Base-by-base conservation (phyloP, 2,797 vertebrate species). In the Danio kyathit region DNA sequence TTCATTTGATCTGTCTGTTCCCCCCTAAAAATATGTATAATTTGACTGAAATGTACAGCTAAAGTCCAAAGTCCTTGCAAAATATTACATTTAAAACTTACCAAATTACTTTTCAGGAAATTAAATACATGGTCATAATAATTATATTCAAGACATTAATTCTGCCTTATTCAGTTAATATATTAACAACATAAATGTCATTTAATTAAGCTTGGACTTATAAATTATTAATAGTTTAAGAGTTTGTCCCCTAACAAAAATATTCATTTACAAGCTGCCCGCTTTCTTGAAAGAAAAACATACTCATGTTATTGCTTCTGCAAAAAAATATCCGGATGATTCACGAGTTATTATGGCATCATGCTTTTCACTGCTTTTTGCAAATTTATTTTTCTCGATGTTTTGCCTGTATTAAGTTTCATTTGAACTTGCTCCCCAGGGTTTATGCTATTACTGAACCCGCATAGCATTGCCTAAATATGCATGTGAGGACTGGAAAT, bases 281-380 rank as follows among this genome's bases (percentile, higher is more conserved):
- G 74, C 14, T 63, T 81, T 86, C 65, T 67, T 80, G 79, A 83
- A 83, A 64, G 44, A 4, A 38, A 16, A 38, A 16, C 5, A 12
- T 13, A 0, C n/a, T 49, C 0, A n/a, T 74, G 1, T 38, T 61
- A 10, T 69, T 6, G 49, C 29, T 48, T 74, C 29, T 49, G 17
- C 5, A 49, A 44, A 38, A 46, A 14, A 5, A 29, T 14, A 17
- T 7, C 9, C 29, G 11, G 7, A 19, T 76, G 19, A 64, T 64
- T 29, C 16, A 16, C 5, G 3, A 54, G 13, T 40, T 16, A 4
- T 41, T 29, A 5, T 49, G n/a, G 14, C 41, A 52, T 66, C 1
- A 21, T 19, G 6, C 43, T 65, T 19, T 40, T 10, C 16, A 63
- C 17, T n/a, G 43, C 5, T 74, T 49, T 74, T 1, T 19, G 16